Percentiles rank a stretch among this genome's conserved stretches.
Conservation (phyloP, 2,113 vertebrate genomes). For the Parotia lawesii region DNA sequence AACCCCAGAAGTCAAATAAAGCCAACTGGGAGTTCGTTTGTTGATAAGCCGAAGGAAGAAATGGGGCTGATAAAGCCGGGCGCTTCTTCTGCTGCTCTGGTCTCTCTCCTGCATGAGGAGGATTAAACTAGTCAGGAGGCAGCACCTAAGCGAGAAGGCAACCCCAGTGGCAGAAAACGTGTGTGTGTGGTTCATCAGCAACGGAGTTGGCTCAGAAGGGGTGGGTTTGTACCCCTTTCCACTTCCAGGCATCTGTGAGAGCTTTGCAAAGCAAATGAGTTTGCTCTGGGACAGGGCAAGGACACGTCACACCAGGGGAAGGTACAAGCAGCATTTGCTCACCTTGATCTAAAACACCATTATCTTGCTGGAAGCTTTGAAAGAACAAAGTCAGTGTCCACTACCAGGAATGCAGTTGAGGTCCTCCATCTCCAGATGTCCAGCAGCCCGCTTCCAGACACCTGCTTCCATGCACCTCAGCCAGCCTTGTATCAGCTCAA, state of each 20-base stretch:
- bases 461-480: neutral
- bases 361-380: neutral
- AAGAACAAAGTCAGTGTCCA: neutral
- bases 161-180: neutral
- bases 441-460: neutral
- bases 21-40: neutral
- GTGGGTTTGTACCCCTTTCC: neutral
- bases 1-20: slow-evolving; percentile 37
- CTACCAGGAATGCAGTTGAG: neutral
- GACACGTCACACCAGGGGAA: neutral
- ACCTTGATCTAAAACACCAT: neutral
- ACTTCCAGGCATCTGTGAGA: neutral
- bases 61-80: neutral
- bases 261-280: slow-evolving; percentile 52
- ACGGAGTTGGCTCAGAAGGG: neutral
- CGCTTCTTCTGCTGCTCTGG: neutral
- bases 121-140: neutral
- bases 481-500: neutral
- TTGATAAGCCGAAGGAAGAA: neutral
- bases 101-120: neutral
- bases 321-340: neutral
- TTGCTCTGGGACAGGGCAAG: neutral
- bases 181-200: neutral
- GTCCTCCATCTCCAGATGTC: neutral
- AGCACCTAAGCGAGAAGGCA: neutral